Evolutionary conservation across 2,113 vertebrate genomes (phyloP).

Genomic region (Sminthopsis crassicaudata): DNA sequence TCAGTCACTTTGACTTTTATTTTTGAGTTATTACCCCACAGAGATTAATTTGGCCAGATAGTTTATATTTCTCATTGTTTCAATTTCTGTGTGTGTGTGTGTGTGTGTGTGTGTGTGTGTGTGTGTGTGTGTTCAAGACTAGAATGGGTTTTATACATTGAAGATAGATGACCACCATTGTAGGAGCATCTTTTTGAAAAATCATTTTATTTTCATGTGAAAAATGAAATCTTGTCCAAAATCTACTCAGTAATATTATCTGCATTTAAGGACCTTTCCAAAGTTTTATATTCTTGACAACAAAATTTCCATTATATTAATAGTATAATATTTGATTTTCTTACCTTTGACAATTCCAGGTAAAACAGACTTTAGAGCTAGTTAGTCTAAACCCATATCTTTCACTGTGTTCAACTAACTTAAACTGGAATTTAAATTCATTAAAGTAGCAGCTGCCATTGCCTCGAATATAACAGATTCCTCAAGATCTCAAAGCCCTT

Average conservation of each 20-base stretch:
- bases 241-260: not conserved
- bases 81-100: not conserved
- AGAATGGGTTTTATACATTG: not conserved
- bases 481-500: not conserved
- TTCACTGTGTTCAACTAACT: not conserved
- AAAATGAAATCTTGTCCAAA: not conserved
- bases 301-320: not conserved
- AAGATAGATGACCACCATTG: not conserved
- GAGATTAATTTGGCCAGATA: not conserved
- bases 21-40: not conserved
- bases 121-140: not conserved
- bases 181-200: not conserved
- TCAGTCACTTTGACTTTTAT: not conserved
- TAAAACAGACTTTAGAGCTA: not conserved
- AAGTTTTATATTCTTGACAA: not conserved
- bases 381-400: not conserved
- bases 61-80: not conserved
- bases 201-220: not conserved
- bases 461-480: not conserved
- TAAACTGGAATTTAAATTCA: not conserved
- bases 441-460: not conserved
- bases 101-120: not conserved
- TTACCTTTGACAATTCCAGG: not conserved
- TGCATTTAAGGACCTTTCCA: not conserved
- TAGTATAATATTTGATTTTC: not conserved